phyloP scores from a whole-genome alignment of 2,888 invertebrate genomes.

The Athalia rosae region DNA sequence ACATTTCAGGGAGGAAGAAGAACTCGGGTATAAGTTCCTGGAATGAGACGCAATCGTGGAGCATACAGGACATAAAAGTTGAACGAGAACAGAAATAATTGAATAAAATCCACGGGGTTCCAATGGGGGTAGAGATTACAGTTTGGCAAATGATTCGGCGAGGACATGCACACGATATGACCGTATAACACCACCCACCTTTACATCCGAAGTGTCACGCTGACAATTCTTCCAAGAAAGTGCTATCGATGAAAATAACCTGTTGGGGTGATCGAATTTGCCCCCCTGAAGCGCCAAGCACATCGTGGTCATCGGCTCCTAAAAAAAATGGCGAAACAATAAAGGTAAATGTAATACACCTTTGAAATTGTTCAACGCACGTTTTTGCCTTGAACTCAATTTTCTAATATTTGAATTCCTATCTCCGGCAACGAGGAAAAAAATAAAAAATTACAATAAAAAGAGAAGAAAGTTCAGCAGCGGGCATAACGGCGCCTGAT shows the following conservation, averaged over 20 bases:
- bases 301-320: constrained; percentile 99
- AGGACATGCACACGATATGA: not conserved
- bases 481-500: constrained; percentile 5
- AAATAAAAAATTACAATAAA: not conserved
- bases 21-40: constrained; percentile 98
- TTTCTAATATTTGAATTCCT: not conserved
- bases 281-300: constrained; percentile 98
- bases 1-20: constrained; percentile 99
- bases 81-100: constrained; percentile 46
- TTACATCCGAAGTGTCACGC: constrained; percentile 98
- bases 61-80: constrained; percentile 10
- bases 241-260: constrained; percentile 95
- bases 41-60: no score
- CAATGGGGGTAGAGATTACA: not conserved
- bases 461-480: not conserved
- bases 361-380: not conserved
- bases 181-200: constrained; percentile 74
- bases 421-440: not conserved
- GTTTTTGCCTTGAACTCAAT: not conserved
- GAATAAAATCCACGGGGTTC: not conserved
- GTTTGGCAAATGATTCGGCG: not conserved
- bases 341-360: not conserved
- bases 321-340: constrained; percentile 60
- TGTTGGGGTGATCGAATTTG: constrained; percentile 98
- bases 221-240: constrained; percentile 99